A percentile compares a stretch with the other conserved stretches of the same genome.
Conservation (phyloP, 2,113 vertebrate species). For the Otocyon megalotis region DNA sequence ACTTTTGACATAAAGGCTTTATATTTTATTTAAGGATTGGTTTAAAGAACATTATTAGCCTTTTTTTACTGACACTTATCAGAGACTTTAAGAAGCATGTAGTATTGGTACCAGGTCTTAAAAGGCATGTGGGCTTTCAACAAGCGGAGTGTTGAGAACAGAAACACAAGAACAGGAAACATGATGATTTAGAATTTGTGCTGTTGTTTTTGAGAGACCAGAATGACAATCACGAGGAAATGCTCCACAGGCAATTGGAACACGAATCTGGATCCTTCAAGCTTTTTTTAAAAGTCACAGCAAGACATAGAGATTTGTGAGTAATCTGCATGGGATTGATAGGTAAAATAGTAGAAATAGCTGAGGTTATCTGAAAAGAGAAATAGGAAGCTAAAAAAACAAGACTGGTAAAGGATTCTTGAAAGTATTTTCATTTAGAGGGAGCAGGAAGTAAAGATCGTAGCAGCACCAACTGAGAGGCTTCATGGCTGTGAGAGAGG, state of each 20-base stretch:
- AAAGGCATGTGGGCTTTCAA: neutral
- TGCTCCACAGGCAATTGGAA: neutral
- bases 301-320: neutral
- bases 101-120: neutral
- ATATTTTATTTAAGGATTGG: neutral
- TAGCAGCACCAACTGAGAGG: neutral
- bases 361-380: constrained; percentile 13
- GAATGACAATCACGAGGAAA: neutral
- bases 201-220: neutral
- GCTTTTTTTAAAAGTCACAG: constrained; percentile 42
- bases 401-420: neutral
- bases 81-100: constrained; percentile 11
- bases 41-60: neutral
- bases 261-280: neutral
- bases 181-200: neutral
- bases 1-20: neutral
- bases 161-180: neutral
- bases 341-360: neutral
- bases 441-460: neutral
- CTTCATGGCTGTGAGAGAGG: neutral
- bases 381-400: constrained; percentile 7
- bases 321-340: neutral
- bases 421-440: constrained; percentile 1
- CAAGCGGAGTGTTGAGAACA: neutral
- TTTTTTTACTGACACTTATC: neutral